Conservation (phyloP, 2,113 vertebrate genomes). For the Dromiciops gliroides region DNA sequence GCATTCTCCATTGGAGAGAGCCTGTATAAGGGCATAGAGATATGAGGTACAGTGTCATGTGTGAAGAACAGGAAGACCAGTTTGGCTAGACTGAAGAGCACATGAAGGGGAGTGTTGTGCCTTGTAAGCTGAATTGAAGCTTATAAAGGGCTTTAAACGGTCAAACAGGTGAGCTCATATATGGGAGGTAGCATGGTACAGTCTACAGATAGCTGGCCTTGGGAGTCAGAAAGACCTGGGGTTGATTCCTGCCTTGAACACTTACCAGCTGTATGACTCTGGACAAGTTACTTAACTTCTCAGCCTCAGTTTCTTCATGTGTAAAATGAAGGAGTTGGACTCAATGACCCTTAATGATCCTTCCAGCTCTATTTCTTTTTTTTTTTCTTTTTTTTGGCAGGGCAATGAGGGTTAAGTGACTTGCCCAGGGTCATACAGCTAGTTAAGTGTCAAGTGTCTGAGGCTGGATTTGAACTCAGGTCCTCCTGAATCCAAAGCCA, state of each 20-base stretch:
- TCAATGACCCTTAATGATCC: background rate
- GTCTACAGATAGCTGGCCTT: background rate
- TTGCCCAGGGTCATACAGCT: too few relatives aligned
- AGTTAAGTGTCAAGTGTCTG: too few relatives aligned
- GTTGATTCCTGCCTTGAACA: background rate
- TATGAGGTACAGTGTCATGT: background rate
- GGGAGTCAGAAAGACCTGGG: background rate
- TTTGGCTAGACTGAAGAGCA: background rate
- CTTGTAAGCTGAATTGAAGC: background rate
- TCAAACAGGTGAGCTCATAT: background rate
- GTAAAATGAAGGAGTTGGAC: background rate
- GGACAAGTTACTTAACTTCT: background rate
- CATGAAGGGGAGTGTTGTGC: background rate
- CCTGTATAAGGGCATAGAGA: background rate
- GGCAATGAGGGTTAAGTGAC: too few relatives aligned
- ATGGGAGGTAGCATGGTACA: background rate
- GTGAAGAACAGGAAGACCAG: background rate
- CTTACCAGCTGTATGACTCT: background rate
- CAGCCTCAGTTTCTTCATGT: background rate
- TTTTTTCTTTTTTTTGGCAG: too few relatives aligned
- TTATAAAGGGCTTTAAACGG: too few relatives aligned
- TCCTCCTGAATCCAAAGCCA: too few relatives aligned
- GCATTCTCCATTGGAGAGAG: background rate
- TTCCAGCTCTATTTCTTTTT: too few relatives aligned
- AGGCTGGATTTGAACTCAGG: too few relatives aligned